Evolutionary conservation across 1,140 invertebrate species (phyloP).

Genomic region (Triops longicaudatus): DNA sequence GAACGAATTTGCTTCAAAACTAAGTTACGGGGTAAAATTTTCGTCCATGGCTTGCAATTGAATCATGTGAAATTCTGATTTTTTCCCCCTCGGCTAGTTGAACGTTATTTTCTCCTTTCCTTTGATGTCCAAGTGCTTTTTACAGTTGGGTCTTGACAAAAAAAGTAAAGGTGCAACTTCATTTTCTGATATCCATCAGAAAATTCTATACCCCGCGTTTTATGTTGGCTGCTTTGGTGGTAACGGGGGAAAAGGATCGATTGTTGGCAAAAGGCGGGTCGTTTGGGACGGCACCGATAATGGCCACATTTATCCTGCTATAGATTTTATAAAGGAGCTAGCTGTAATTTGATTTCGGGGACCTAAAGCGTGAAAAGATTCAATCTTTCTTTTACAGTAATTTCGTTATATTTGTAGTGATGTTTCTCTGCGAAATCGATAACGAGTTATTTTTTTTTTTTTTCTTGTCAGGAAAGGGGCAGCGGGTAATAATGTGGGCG

Average conservation of each 20-base stretch:
- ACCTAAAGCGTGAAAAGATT: not conserved
- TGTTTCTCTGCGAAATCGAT: not conserved
- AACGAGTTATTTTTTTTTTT: not conserved
- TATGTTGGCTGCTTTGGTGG: not conserved
- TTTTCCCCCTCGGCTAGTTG: no score
- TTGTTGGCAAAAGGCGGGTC: conserved; percentile 14
- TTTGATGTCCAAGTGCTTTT: not conserved
- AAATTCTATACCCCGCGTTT: not conserved
- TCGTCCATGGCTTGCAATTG: not conserved
- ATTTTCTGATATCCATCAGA: conserved; percentile 12
- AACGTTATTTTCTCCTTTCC: no score
- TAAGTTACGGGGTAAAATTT: not conserved
- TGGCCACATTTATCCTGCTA: conserved; percentile 14
- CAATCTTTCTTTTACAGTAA: not conserved
- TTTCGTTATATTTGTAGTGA: not conserved
- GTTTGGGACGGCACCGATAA: conserved; percentile 10
- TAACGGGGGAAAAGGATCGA: not conserved
- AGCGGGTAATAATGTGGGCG: not conserved
- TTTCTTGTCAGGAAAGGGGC: not conserved
- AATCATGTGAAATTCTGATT: not conserved
- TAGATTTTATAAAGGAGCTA: conserved; percentile 2
- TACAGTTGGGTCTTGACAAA: not conserved
- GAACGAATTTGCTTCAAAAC: not conserved
- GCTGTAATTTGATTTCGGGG: conserved; percentile 11
- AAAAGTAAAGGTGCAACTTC: not conserved